A percentile compares a stretch with the other conserved stretches of the same genome.
Conservation (phyloP, 2,888 invertebrate genomes). For the Pterostichus niger region DNA sequence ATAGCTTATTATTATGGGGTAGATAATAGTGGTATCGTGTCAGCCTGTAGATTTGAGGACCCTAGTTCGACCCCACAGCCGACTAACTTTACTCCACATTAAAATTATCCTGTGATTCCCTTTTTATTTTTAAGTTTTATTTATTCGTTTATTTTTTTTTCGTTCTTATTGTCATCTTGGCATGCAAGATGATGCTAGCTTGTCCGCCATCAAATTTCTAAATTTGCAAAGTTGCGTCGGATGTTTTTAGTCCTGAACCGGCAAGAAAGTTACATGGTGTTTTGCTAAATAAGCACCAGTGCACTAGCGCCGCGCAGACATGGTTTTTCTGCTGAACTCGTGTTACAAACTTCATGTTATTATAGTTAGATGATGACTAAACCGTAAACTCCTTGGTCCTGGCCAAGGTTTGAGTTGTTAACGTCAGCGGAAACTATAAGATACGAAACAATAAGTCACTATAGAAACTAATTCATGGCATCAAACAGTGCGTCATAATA, state of each 20-base stretch:
- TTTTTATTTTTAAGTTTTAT: too few species aligned
- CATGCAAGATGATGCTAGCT: neutral
- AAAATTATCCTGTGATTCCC: too few species aligned
- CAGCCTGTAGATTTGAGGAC: too few species aligned
- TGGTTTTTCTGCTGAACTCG: slow-evolving; percentile 44
- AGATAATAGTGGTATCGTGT: too few species aligned
- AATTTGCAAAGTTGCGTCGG: slow-evolving; percentile 26
- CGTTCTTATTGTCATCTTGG: neutral
- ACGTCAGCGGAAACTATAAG: slow-evolving; percentile 57
- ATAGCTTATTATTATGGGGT: too few species aligned
- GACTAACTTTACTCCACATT: too few species aligned
- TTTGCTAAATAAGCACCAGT: slow-evolving; percentile 49
- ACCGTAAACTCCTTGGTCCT: slow-evolving; percentile 35
- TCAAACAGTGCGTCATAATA: slow-evolving; percentile 31
- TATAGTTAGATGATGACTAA: slow-evolving; percentile 60
- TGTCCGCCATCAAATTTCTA: slow-evolving; percentile 36
- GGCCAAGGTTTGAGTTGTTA: slow-evolving; percentile 42
- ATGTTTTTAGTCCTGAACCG: slow-evolving; percentile 23
- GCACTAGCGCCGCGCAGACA: slow-evolving; percentile 15
- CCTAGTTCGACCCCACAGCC: too few species aligned
- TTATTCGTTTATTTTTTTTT: neutral
- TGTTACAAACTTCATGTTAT: slow-evolving; percentile 57
- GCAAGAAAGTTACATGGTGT: slow-evolving; percentile 43
- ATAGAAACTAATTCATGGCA: slow-evolving; percentile 52
- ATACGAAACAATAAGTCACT: slow-evolving; percentile 60